Evolutionary conservation across 2,113 vertebrate genomes (phyloP).

Genomic region (Piliocolobus tephrosceles): DNA sequence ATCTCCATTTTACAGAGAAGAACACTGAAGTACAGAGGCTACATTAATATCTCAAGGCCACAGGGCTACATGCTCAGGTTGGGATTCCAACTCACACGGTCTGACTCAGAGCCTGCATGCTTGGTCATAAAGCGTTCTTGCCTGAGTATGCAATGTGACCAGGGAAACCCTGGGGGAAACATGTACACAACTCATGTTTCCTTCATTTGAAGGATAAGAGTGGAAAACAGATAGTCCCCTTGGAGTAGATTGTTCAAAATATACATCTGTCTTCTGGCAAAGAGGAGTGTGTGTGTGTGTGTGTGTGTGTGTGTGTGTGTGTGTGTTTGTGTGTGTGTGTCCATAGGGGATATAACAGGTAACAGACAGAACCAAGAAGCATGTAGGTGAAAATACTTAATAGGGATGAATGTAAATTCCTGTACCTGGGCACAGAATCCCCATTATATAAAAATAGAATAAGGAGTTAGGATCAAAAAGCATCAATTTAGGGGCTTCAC

Average conservation of each 20-base stretch:
- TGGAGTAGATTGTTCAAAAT: background rate
- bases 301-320: no score
- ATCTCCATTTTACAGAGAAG: background rate
- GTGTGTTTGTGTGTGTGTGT: rapidly evolving
- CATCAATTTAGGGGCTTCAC: background rate
- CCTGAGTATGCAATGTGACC: background rate
- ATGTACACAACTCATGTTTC: background rate
- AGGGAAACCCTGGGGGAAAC: background rate
- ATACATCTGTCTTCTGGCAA: background rate
- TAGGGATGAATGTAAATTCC: background rate
- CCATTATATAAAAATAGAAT: background rate
- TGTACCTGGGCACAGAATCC: background rate
- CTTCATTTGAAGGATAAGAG: background rate
- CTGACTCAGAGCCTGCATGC: background rate
- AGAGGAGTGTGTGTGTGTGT: background rate
- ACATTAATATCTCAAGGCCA: background rate
- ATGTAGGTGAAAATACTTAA: background rate
- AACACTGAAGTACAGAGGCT: background rate
- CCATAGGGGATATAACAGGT: background rate
- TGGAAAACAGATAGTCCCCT: background rate
- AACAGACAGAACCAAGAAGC: background rate
- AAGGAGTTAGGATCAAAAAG: background rate
- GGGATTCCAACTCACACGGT: background rate
- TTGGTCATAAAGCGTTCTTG: background rate
- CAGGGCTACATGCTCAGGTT: background rate